Base-by-base conservation (phyloP, 1,140 invertebrate genomes). In the Dufourea novaeangliae region DNA sequence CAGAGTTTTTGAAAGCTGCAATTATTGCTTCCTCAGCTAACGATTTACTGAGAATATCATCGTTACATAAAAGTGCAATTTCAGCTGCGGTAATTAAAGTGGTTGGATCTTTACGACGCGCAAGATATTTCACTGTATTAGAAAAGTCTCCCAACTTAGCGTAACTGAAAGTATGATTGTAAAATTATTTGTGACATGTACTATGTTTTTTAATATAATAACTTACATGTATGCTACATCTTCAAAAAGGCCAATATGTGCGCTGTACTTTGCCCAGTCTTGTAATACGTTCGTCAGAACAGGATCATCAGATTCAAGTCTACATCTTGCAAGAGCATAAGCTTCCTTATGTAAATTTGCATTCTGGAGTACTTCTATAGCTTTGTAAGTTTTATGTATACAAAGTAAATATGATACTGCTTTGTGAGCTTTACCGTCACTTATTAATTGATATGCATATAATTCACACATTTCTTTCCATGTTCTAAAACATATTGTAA, bases 371-470 rank as follows among this genome's bases (percentile, higher is more conserved):
- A 94, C 86, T 37, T 94, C 90, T 70, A 95, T 93, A 7, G 95
- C 95, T 82, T 95, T 92, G 59, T 93, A 88, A 44, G 95, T 92
- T 87, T 95, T 94, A 80, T 95, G 94, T 80, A 93, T 93, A 20
- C 92, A 93, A 54, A 96, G 84, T 37, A 94, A 91, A 87, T 95
- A 96, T 12, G 93, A 93, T 0, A 93, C 94, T 39, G 95, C 94
- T 88, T 95, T 95, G 22, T 89, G 78, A 27, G 88, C 85, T 78
- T 94, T 89, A 27, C 91, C 89, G 56, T 94, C 92, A 12, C 91
- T 89, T 62, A 93, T 86, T 44, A 96, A 88, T 88, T 96, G 95
- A 29, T 92, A 85, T 0, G 95, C 94, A 84, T 96, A 96, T 50
- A 92, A 91, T 79, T 93, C 91, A 87, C 95, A 95, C 61, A 94